Evolutionary conservation across 2,888 invertebrate genomes (phyloP), one percentile per base, ranked within the genome.

Genomic region (Papilio gigon): DNA sequence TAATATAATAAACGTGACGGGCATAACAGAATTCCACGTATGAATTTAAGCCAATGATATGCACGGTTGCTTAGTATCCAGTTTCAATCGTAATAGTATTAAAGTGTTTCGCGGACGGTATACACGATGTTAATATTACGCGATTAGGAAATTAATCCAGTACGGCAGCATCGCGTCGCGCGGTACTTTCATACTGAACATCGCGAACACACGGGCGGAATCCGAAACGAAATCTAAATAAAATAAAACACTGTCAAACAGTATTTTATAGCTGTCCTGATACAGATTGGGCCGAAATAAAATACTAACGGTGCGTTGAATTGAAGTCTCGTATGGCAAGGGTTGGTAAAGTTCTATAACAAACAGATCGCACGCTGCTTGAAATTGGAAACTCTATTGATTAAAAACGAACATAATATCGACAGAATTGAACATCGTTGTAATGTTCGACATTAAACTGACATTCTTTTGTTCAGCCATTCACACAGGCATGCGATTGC

Each of bases 91-190:
- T 58, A 65, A 58, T 58, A 42, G 35, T 59, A 59, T 47, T 59
- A 66, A 47, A 47, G 59, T 60, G 35, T 44, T 66, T 60, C 59
- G 25, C 35, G n/a, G 59, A 66, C 44, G 47, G 59, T 27, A 17
- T 47, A 25, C 59, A 59, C 22, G 68, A 44, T 63, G 62, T 56
- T 58, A 68, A 62, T 56, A 58, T 67, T 62, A 58, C 47, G n/a
- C 63, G 63, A 68, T 59, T 68, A 47, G 37, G 63, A 70, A 67
- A 72, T 73, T 72, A 72, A 62, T 69, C 69, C 22, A 64, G 65
- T 67, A 72, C 61, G 58, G 61, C 62, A 65, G 64, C 37, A 65
- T 64, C n/a, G 71, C 60, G 71, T 71, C 70, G 72, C 70, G 68
- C 66, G 69, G 70, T 71, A 70, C 63, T 63, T 71, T 72, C 61